A percentile compares a stretch with the other conserved stretches of the same genome.
phyloP scores from a whole-genome alignment of 2,888 invertebrate genomes.

The Spilarctia lutea region DNA sequence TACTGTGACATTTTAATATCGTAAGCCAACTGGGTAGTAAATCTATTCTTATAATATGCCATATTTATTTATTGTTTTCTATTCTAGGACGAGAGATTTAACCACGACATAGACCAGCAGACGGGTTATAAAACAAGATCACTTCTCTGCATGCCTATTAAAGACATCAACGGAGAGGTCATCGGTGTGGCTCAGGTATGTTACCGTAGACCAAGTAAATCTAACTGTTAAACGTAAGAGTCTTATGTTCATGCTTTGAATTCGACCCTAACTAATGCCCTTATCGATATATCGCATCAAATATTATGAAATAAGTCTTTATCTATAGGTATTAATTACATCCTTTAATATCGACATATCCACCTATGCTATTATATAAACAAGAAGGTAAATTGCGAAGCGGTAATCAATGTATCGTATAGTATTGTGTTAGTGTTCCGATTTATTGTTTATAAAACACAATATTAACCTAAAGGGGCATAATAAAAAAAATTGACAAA shows the following conservation, averaged over 20 bases:
- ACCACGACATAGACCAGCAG: constrained; percentile 96
- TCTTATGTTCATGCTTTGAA: background rate
- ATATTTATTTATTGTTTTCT: constrained; percentile 47
- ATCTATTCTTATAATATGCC: background rate
- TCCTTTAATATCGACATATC: background rate
- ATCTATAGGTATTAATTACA: background rate
- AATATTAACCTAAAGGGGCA: no score
- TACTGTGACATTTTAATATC: constrained; percentile 2
- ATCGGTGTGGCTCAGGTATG: constrained; percentile 97
- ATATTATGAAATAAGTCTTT: background rate
- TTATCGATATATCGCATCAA: background rate
- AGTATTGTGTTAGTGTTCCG: no score
- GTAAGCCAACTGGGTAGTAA: background rate
- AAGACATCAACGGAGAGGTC: constrained; percentile 97
- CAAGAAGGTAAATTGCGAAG: no score
- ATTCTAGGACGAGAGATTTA: constrained; percentile 90
- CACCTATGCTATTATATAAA: background rate
- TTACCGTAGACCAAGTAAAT: constrained; percentile 7
- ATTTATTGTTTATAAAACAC: no score
- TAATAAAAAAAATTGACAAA: no score
- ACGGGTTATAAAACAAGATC: constrained; percentile 97
- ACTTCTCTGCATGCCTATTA: constrained; percentile 98
- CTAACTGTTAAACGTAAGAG: background rate
- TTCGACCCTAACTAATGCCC: background rate
- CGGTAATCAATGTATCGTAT: no score